Base-by-base conservation (phyloP, 2,797 vertebrate species). In the Acanthopagrus latus region DNA sequence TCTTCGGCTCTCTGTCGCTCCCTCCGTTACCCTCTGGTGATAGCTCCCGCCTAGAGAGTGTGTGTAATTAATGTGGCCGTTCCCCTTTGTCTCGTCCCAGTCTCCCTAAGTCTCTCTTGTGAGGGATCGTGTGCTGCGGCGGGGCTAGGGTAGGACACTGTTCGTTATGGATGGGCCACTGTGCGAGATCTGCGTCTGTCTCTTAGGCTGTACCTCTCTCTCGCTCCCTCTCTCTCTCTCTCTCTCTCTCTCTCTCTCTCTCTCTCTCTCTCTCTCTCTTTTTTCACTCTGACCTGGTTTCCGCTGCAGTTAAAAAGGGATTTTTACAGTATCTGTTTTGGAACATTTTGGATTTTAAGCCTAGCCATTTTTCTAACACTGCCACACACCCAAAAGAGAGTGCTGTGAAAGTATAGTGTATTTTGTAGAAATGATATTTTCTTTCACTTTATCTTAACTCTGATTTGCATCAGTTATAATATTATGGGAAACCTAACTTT, bases 1-100 rank as follows among this genome's bases (percentile, higher is more conserved):
- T 66, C 65, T 75, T 80, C 74, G 81, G 88, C 77, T 76, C 85
- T 92, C 75, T 82, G 79, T 90, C 84, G 89, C 74, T 74, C 83
- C 84, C 82, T 78, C 76, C 3, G 73, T 90, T 87, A 73, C 88
- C 89, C 89, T 89, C 86, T 27, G 78, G 86, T 90, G 90, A 91
- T 92, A 87, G 91, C 91, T 85, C 74, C 88, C 62, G 84, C 83
- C 88, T 90, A 73, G 87, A 92, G 91, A 87, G 82, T 74, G 86
- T 78, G 80, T 92, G 90, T 94, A 94, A 94, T 94, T 94, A 94
- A 94, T 91, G 88, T 91, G 90, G 86, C 88, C 87, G 75, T 90
- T 91, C 89, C 91, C 90, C 86, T 93, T 93, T 91, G 91, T 94
- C 89, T 92, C 85, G 82, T 89, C 88, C 85, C 73, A 77, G 83